These are phyloP conservation scores for Gryllus bimaculatus DNA, from an alignment of 1,140 invertebrate species.

Conservation along the genomic window DNA sequence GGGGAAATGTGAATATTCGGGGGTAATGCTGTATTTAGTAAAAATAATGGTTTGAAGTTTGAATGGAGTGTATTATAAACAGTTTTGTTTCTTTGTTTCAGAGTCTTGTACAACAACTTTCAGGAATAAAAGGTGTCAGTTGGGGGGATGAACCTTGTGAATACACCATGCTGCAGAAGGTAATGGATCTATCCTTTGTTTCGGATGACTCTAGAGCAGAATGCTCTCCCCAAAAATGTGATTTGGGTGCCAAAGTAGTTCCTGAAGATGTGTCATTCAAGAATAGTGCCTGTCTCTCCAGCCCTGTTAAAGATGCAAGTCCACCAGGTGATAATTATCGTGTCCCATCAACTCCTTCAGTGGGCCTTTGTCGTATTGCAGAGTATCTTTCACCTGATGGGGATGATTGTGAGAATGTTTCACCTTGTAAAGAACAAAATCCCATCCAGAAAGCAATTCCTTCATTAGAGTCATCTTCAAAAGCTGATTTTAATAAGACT, in stretches of 20 bases:
- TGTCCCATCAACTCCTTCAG: background rate
- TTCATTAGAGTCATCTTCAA: too few relatives aligned
- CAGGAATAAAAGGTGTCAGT: slow-evolving; percentile 16
- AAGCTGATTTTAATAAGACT: too few relatives aligned
- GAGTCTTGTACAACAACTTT: slow-evolving; percentile 10
- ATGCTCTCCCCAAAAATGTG: background rate
- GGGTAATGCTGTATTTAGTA: too few relatives aligned
- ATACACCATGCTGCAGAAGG: background rate
- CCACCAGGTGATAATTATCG: background rate
- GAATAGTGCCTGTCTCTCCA: background rate
- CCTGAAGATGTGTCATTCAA: background rate
- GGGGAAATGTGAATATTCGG: too few relatives aligned
- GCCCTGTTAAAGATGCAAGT: background rate
- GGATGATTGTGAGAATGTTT: background rate
- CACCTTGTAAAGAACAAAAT: too few relatives aligned
- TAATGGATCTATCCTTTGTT: background rate
- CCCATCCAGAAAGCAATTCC: too few relatives aligned
- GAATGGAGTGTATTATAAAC: too few relatives aligned
- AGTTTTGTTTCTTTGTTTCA: background rate
- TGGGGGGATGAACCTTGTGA: slow-evolving; percentile 13
- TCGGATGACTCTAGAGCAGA: background rate
- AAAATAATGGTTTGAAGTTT: too few relatives aligned
- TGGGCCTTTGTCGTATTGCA: background rate
- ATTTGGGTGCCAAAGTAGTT: too few relatives aligned
- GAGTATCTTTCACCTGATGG: background rate